Base-by-base conservation (phyloP, 2,797 vertebrate species). In the Sebastes minor region DNA sequence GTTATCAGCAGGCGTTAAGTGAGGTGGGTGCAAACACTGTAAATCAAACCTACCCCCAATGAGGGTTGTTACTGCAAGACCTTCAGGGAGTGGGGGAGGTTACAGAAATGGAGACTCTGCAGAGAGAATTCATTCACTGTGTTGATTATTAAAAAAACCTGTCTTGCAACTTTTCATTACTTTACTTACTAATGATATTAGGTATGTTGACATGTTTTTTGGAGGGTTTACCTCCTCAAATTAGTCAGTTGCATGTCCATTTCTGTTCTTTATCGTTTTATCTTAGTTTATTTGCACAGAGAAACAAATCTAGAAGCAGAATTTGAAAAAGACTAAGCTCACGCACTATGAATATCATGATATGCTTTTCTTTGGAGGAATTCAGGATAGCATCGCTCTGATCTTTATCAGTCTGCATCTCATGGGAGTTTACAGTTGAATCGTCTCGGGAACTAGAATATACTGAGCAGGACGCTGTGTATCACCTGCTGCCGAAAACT, bases 1-100 rank as follows among this genome's bases (percentile, higher is more conserved):
- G 20, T 88, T 88, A 92, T 91, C 89, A 67, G 75, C 7, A 61
- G 74, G 71, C 55, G 0, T 25, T 64, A 70, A 70, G 66, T 71
- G 61, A 80, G 69, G 49, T 66, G 65, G 68, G 77, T 27, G 38
- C 38, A 42, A 59, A 55, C 14, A 6, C 65, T 72, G 63, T 77
- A 87, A 89, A 88, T 83, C 83, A 87, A 78, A 89, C 65, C 63
- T 32, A 11, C 55, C 52, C 30, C n/a, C 22, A 18, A 62, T 57
- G 32, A 46, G 73, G 83, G 78, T 63, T 69, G 8, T 71, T 35
- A 66, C 62, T 27, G 59, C 25, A 55, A 18, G 27, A 14, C 23
- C 61, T 35, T 25, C 53, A 71, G 60, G 4, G 22, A 16, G 16
- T 2, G 11, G 42, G 35, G 53, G 63, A 18, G 46, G 13, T 57